These are phyloP conservation scores for Julus scanicus DNA, from an alignment of 2,888 invertebrate genomes.

Conservation along the genomic window DNA sequence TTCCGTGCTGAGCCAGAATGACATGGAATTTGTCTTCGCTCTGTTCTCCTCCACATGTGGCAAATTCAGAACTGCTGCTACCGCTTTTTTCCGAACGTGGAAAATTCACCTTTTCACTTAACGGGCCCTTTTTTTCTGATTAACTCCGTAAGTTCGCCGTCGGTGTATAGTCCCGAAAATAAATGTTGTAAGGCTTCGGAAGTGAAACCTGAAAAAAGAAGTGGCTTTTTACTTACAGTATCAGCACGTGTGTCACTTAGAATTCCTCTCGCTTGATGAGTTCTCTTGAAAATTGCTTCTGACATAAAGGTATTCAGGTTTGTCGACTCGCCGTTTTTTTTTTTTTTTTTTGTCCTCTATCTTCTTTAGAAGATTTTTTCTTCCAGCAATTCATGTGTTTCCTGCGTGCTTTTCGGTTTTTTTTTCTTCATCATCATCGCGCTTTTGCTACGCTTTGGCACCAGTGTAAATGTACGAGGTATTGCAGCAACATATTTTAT, in stretches of 20 bases:
- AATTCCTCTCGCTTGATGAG: conserved; percentile 42
- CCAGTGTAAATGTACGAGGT: background rate
- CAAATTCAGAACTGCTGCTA: background rate
- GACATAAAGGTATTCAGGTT: conserved; percentile 36
- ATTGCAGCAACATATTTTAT: conserved; percentile 26
- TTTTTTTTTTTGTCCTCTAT: background rate
- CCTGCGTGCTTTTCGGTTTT: conserved; percentile 18
- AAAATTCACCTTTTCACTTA: conserved; percentile 39
- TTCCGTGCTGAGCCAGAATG: background rate
- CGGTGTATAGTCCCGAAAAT: conserved; percentile 11
- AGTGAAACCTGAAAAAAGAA: conserved; percentile 8
- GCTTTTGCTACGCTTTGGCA: background rate
- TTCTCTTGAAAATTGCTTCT: conserved; percentile 38
- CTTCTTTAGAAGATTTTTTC: conserved; percentile 1
- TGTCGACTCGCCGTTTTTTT: background rate
- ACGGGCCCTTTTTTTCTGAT: conserved; percentile 13
- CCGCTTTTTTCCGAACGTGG: background rate
- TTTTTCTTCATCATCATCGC: background rate
- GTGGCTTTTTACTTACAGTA: conserved; percentile 36
- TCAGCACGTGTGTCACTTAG: conserved; percentile 34
- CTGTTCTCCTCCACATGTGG: background rate
- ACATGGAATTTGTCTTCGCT: background rate
- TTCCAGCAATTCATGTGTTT: conserved; percentile 2
- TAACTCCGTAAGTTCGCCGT: conserved; percentile 5
- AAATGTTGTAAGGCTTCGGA: conserved; percentile 7